Base-by-base conservation (phyloP, 2,797 vertebrate species). In the Melanotaenia boesemani region DNA sequence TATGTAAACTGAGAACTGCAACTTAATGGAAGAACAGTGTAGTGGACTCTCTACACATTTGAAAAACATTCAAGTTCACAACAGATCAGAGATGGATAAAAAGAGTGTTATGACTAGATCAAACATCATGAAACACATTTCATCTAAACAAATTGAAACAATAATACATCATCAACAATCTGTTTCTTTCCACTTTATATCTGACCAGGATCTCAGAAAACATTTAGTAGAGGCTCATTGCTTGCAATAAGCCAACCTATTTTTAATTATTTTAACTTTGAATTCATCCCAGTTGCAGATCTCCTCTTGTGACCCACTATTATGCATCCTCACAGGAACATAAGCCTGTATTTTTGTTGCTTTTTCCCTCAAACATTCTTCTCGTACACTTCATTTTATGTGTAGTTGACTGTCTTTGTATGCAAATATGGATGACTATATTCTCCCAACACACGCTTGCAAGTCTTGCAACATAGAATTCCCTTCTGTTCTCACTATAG, bases 21-120 rank as follows among this genome's bases (percentile, higher is more conserved):
- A 65, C 41, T 70, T 89, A 87, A 92, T 90, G 85, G 88, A 90
- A 86, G 84, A 91, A 86, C 72, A 67, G 76, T 84, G 86, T 85
- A 83, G 70, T 66, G 60, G 62, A 83, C 75, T 80, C 77, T 67
- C 37, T 6, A 54, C 44, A 83, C 86, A 80, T 62, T 77, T 72
- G 80, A 62, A 72, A 72, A 88, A 80, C 81, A 82, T 79, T 67
- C 70, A 80, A 74, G 79, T 89, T 86, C 76, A 85, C 69, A 75
- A 57, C 36, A 46, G 59, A 61, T 63, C 57, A 59, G 13, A 71
- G 48, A 62, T 1, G 37, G 55, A 85, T 72, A 67, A 81, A 83
- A 73, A 61, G 71, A 81, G 60, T 44, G 39, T 70, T 74, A 68
- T 66, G 77, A 70, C 79, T 67, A 74, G 68, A 36, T 63, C 22